phyloP scores from a whole-genome alignment of 2,113 vertebrate genomes.

The Peromyscus leucopus region DNA sequence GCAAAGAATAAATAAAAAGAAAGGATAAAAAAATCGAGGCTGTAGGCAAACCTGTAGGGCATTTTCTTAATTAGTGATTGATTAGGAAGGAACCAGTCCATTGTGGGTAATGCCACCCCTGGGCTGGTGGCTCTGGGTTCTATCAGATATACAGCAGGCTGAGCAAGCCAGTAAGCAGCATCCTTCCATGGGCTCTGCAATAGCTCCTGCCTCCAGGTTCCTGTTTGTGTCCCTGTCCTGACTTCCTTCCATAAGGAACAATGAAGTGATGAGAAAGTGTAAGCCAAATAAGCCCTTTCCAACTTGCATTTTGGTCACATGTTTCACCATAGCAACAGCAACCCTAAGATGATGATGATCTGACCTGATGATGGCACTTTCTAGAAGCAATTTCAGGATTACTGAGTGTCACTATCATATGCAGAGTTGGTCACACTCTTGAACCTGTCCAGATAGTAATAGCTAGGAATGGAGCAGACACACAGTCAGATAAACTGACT shows the following conservation, averaged over 20 bases:
- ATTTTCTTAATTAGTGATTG: not conserved
- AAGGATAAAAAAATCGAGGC: not conserved
- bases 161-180: not conserved
- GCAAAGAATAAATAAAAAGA: no score
- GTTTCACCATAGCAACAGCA: not conserved
- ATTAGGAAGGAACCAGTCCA: not conserved
- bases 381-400: slow-evolving; percentile 77
- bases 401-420: slow-evolving; percentile 72
- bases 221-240: not conserved
- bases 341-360: slow-evolving; percentile 21
- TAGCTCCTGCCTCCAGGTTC: not conserved
- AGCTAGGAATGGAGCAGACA: not conserved
- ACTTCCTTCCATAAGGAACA: not conserved
- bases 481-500: not conserved
- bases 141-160: not conserved
- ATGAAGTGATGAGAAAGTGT: not conserved
- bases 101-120: not conserved
- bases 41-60: not conserved
- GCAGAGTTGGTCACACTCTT: slow-evolving; percentile 53
- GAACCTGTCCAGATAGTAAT: slow-evolving; percentile 1
- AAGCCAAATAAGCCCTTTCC: not conserved
- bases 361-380: slow-evolving; percentile 77
- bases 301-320: not conserved
- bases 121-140: not conserved
- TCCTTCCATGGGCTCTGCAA: not conserved